phyloP scores from a whole-genome alignment of 2,113 vertebrate species.

The Axis porcinus region DNA sequence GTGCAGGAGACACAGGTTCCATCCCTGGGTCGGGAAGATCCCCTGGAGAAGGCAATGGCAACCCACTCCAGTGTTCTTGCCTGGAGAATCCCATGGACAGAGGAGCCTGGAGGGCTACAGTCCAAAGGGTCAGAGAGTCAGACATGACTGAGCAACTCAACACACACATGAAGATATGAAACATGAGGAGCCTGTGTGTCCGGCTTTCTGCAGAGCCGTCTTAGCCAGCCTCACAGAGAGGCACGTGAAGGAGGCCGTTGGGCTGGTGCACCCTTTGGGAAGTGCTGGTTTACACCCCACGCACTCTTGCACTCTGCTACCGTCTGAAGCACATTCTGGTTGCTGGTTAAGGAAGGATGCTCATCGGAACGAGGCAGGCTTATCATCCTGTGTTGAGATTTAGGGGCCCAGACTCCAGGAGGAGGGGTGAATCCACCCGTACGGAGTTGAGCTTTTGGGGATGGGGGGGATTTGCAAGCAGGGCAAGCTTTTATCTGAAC shows the following conservation, averaged over 20 bases:
- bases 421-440: not conserved
- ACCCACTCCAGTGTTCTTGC: not conserved
- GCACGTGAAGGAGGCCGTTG: accelerated
- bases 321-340: not conserved
- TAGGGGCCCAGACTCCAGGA: not conserved
- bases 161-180: not conserved
- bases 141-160: not conserved
- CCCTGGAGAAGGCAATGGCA: not conserved
- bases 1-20: not conserved
- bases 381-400: not conserved
- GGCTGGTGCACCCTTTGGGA: not conserved
- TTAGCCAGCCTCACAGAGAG: not conserved
- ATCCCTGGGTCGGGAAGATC: not conserved
- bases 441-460: not conserved
- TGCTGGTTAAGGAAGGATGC: not conserved
- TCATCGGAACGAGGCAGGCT: not conserved
- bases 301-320: not conserved
- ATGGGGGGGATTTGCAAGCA: not conserved
- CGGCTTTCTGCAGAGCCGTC: not conserved
- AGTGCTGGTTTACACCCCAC: not conserved
- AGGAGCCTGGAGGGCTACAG: not conserved
- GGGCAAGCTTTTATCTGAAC: not conserved
- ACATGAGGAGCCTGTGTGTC: not conserved
- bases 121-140: not conserved
- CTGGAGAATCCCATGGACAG: not conserved